Conservation (phyloP, 2,888 invertebrate genomes). For the Apamea monoglypha region DNA sequence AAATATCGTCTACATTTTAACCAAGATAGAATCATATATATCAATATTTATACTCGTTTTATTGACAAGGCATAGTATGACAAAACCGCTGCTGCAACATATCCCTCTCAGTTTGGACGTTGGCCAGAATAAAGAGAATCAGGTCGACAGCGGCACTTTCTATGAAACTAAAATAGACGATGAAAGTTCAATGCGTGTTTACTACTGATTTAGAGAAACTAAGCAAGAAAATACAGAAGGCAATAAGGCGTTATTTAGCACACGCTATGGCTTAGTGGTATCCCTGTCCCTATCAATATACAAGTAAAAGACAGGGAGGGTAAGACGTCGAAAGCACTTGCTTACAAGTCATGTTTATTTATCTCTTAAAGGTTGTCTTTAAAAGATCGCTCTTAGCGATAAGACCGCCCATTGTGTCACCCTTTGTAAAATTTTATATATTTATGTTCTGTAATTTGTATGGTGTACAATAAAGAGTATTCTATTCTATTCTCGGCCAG, state of each 20-base stretch:
- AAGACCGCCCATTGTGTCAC: too few relatives aligned
- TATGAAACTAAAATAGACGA: slow-evolving; percentile 76
- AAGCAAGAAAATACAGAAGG: slow-evolving; percentile 36
- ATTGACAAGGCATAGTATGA: slow-evolving; percentile 75
- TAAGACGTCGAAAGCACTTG: neutral
- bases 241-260: neutral
- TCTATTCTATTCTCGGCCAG: too few relatives aligned
- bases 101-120: slow-evolving; percentile 81
- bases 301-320: neutral
- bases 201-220: slow-evolving; percentile 56
- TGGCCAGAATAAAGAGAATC: slow-evolving; percentile 79
- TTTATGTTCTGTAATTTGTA: too few relatives aligned
- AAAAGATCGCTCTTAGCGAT: too few relatives aligned
- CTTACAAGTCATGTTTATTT: neutral
- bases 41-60: slow-evolving; percentile 61
- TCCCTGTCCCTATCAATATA: neutral
- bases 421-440: too few relatives aligned
- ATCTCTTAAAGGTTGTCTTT: too few relatives aligned
- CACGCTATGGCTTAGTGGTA: neutral
- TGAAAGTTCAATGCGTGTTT: slow-evolving; percentile 80
- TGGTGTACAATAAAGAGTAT: too few relatives aligned
- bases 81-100: slow-evolving; percentile 73
- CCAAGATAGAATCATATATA: neutral
- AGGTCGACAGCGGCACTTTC: slow-evolving; percentile 81
- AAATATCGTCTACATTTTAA: neutral